Conservation (phyloP, 2,888 invertebrate genomes). For the Temnothorax unifasciatus region DNA sequence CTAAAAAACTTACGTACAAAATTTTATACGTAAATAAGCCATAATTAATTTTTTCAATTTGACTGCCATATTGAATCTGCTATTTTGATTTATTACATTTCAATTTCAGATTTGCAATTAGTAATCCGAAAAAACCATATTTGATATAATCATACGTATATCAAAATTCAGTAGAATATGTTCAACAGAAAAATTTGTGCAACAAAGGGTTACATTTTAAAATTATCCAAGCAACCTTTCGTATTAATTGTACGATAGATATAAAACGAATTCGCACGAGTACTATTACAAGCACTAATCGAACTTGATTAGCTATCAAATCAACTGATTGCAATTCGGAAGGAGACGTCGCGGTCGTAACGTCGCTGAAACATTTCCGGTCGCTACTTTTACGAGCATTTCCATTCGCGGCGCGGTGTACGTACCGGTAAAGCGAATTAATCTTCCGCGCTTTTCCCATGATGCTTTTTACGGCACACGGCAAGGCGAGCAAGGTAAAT, state of each 20-base stretch:
- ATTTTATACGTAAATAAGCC: too few relatives aligned
- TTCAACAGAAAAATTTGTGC: too few relatives aligned
- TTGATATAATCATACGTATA: too few relatives aligned
- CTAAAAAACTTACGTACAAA: too few relatives aligned
- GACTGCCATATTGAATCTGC: too few relatives aligned
- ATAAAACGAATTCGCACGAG: not conserved
- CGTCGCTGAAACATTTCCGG: not conserved
- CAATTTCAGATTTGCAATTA: too few relatives aligned
- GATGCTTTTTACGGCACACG: slow-evolving; percentile 1
- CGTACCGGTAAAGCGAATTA: slow-evolving; percentile 33
- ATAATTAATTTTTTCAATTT: too few relatives aligned
- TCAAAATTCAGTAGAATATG: too few relatives aligned
- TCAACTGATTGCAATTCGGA: not conserved
- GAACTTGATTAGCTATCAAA: not conserved
- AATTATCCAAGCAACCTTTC: not conserved
- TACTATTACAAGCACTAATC: not conserved
- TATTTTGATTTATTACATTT: too few relatives aligned
- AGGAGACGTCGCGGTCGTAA: not conserved
- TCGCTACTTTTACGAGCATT: slow-evolving; percentile 6
- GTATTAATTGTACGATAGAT: not conserved
- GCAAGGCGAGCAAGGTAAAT: slow-evolving; percentile 17
- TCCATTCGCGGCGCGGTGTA: slow-evolving; percentile 22
- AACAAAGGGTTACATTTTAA: not conserved
- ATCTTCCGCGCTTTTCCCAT: slow-evolving; percentile 13
- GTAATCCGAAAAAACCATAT: too few relatives aligned